Percentiles rank a stretch among this genome's conserved stretches.
Conservation (phyloP, 1,140 invertebrate species). For the Dufourea novaeangliae region DNA sequence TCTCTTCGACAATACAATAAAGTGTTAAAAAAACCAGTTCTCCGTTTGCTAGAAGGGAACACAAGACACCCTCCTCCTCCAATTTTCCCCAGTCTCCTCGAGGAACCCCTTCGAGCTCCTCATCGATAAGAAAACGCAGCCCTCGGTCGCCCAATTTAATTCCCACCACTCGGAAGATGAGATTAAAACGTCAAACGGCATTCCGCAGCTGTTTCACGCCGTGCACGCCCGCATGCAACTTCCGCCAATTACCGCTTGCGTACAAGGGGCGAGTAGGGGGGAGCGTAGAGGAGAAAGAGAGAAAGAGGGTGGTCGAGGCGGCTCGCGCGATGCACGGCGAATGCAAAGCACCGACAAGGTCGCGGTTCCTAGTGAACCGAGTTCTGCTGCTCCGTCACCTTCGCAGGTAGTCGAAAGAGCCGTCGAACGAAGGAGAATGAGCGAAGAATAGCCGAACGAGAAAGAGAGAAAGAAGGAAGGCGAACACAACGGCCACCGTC, state of each 20-base stretch:
- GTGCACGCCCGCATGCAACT: constrained; percentile 46
- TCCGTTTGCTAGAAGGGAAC: too few species aligned
- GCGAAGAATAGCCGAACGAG: constrained; percentile 24
- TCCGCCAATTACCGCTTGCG: constrained; percentile 55
- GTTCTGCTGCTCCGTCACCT: constrained; percentile 57
- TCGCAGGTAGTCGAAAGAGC: constrained; percentile 57
- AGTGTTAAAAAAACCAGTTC: too few species aligned
- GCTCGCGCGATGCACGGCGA: constrained; percentile 55
- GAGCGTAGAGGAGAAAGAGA: neutral
- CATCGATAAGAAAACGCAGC: neutral
- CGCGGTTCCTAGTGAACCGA: constrained; percentile 58
- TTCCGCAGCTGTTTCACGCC: constrained; percentile 22
- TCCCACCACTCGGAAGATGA: too few species aligned
- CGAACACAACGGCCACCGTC: neutral
- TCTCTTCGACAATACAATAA: too few species aligned
- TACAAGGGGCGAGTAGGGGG: neutral
- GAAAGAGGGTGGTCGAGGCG: neutral
- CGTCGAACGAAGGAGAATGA: constrained; percentile 51
- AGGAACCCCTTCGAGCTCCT: neutral
- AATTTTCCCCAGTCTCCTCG: neutral
- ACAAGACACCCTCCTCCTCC: too few species aligned
- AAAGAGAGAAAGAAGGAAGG: constrained; percentile 42
- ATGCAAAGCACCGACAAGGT: constrained; percentile 69
- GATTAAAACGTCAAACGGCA: constrained; percentile 37
- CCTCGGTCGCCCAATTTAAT: neutral